Conservation (phyloP, 2,888 invertebrate genomes). For the Malthinus seriepunctatus region DNA sequence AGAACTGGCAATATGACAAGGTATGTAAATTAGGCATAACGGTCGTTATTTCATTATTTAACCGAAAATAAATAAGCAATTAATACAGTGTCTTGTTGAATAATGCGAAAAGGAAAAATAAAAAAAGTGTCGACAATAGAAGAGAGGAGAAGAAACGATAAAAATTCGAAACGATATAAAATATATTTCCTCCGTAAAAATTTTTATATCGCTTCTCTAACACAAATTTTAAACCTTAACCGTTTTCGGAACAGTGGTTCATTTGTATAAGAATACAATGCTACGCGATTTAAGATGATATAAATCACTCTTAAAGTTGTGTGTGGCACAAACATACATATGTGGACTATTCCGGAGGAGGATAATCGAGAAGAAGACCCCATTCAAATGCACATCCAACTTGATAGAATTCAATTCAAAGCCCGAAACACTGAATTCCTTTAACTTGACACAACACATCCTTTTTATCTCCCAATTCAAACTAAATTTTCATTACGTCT, state of each 20-base stretch:
- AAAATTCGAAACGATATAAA: conserved; percentile 36
- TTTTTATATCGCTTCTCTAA: conserved; percentile 30
- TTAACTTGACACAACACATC: conserved; percentile 22
- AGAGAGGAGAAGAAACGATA: conserved; percentile 26
- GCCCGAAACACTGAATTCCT: conserved; percentile 26
- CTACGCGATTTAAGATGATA: conserved; percentile 35
- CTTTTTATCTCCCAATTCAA: conserved; percentile 15
- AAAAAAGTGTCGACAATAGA: background rate
- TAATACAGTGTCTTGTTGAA: background rate
- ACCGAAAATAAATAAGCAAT: background rate
- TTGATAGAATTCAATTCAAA: conserved; percentile 22
- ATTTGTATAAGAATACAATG: conserved; percentile 39
- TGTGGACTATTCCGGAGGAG: conserved; percentile 21
- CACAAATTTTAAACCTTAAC: conserved; percentile 38
- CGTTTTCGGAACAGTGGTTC: conserved; percentile 31
- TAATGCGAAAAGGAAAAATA: background rate
- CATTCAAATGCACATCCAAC: conserved; percentile 24
- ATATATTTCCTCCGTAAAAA: conserved; percentile 37
- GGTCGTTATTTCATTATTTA: background rate
- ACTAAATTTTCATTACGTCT: conserved; percentile 2
- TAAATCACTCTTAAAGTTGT: conserved; percentile 34
- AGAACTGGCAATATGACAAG: background rate
- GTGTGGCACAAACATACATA: conserved; percentile 29
- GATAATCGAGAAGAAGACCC: conserved; percentile 27
- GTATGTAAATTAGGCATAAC: background rate